Percentiles rank a stretch among this genome's conserved stretches.
Evolutionary conservation across 2,888 invertebrate genomes (phyloP).

Genomic region (Thumatha senex): DNA sequence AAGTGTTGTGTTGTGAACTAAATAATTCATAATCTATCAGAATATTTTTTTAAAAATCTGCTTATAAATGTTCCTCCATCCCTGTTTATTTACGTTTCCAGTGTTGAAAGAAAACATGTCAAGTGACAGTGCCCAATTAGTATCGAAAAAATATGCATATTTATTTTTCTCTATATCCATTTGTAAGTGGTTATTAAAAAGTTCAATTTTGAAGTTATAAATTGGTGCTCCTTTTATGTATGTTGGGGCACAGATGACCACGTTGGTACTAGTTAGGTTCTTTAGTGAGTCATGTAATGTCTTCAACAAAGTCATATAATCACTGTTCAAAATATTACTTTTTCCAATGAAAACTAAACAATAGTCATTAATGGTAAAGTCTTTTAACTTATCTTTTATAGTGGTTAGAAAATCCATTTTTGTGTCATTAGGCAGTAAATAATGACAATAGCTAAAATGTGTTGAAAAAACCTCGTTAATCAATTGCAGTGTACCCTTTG

Average conservation of each 20-base stretch:
- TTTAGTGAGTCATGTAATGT: background rate
- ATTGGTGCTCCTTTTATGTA: slow-evolving; percentile 1
- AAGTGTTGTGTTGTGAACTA: too few relatives aligned
- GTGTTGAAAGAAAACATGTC: background rate
- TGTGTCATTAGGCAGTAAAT: background rate
- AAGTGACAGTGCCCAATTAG: background rate
- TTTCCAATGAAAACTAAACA: slow-evolving; percentile 8
- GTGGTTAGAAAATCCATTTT: background rate
- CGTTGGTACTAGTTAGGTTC: slow-evolving; percentile 4
- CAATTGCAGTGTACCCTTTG: background rate
- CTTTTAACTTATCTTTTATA: background rate
- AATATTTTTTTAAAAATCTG: background rate
- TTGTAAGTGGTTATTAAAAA: slow-evolving; percentile 3
- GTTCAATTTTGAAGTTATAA: slow-evolving; percentile 3
- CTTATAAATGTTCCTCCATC: background rate
- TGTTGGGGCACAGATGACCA: slow-evolving; percentile 5
- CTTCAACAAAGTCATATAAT: background rate
- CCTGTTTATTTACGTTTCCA: background rate
- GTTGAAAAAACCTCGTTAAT: slow-evolving; percentile 2
- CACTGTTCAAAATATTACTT: background rate
- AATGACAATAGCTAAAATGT: slow-evolving; percentile 4
- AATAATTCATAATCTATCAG: background rate
- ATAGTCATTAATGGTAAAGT: slow-evolving; percentile 4
- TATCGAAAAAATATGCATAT: slow-evolving; percentile 1
- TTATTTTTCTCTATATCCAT: background rate